A percentile compares a stretch with the other conserved stretches of the same genome.
Conservation (phyloP, 2,113 vertebrate genomes). For the Crotalus tigris region DNA sequence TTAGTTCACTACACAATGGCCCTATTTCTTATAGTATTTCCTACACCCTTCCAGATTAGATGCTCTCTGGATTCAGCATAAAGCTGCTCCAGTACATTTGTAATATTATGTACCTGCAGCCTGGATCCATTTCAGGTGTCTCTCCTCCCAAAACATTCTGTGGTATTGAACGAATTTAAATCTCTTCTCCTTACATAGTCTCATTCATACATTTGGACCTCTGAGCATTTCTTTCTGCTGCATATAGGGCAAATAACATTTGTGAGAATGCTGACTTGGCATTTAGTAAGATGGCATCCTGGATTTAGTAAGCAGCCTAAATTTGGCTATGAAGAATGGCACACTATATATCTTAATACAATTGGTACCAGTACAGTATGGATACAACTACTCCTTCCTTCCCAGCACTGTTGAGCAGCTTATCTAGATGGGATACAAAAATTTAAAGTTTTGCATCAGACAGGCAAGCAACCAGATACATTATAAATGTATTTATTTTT, state of each 20-base stretch:
- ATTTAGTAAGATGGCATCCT: not conserved
- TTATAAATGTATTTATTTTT: not conserved
- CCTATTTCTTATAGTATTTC: not conserved
- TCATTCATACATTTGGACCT: not conserved
- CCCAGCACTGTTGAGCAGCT: not conserved
- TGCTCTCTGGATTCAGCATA: not conserved
- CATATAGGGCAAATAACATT: not conserved
- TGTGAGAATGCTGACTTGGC: not conserved
- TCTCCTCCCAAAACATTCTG: not conserved
- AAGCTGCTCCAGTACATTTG: not conserved
- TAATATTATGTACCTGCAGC: not conserved
- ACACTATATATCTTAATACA: not conserved
- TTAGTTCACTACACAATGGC: not conserved
- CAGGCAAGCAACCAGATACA: not conserved
- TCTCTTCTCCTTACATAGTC: not conserved
- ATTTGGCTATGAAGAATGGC: not conserved
- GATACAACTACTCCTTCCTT: not conserved
- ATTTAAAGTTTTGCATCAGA: not conserved
- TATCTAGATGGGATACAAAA: not conserved
- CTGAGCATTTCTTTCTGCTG: not conserved
- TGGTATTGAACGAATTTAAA: not conserved
- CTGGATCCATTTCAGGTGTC: not conserved
- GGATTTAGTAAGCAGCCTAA: not conserved
- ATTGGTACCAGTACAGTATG: not conserved
- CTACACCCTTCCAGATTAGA: not conserved